Percentiles rank a stretch among this genome's conserved stretches.
Conservation (phyloP, 2,113 vertebrate species). For the Urocynchramus pylzowi region DNA sequence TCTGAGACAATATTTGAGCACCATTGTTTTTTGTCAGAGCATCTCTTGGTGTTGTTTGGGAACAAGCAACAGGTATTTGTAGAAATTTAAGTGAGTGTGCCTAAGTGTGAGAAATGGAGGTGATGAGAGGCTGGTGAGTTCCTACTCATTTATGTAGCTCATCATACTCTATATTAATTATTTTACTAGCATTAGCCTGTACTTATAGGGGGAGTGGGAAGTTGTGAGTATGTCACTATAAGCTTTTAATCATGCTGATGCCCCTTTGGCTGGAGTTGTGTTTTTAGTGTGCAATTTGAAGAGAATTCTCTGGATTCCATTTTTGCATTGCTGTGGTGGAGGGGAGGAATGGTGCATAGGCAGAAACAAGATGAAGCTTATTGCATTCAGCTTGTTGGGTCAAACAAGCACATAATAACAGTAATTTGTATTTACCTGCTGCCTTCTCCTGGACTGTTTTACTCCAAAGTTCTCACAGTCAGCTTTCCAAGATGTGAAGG, state of each 20-base stretch:
- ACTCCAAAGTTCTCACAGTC: background rate
- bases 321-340: background rate
- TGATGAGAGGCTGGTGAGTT: background rate
- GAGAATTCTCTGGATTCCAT: background rate
- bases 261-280: background rate
- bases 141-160: background rate
- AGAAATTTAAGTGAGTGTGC: background rate
- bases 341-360: background rate
- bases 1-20: background rate
- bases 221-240: background rate
- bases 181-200: background rate
- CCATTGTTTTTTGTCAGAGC: background rate
- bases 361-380: background rate
- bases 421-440: background rate
- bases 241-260: background rate
- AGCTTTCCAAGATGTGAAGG: background rate
- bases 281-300: background rate
- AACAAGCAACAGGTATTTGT: background rate
- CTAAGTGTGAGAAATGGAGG: background rate
- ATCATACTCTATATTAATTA: background rate
- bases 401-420: background rate
- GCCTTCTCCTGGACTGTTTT: background rate
- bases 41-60: background rate
- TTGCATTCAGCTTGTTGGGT: background rate
- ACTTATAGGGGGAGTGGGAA: background rate